phyloP scores from a whole-genome alignment of 2,113 vertebrate genomes.

The Cynocephalus volans region DNA sequence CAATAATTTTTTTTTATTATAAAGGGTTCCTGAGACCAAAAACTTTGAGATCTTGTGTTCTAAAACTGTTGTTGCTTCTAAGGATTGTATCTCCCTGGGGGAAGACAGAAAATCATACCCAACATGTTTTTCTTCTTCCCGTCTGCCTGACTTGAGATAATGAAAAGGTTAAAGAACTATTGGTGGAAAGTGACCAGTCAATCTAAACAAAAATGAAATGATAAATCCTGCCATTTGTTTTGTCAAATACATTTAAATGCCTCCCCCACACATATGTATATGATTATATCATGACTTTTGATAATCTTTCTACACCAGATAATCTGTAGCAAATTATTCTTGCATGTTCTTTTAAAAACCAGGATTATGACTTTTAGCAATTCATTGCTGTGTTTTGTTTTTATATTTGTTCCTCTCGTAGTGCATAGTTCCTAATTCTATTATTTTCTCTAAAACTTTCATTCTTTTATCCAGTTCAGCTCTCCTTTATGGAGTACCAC shows the following conservation, averaged over 20 bases:
- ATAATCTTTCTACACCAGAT: background rate
- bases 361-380: background rate
- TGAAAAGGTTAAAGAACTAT: background rate
- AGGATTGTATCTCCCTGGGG: background rate
- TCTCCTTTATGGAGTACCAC: background rate
- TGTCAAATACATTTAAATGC: background rate
- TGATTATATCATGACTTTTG: background rate
- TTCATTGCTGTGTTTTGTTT: background rate
- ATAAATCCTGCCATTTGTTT: background rate
- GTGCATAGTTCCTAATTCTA: background rate
- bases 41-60: background rate
- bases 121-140: background rate
- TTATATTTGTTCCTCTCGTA: background rate
- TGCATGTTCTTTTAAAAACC: background rate
- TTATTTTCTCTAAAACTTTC: background rate
- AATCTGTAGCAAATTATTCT: background rate
- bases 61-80: background rate
- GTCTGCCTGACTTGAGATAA: background rate
- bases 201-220: background rate
- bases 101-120: background rate
- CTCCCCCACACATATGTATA: background rate
- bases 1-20: background rate
- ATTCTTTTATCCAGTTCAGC: background rate
- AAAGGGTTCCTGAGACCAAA: background rate
- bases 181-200: background rate